phyloP scores from a whole-genome alignment of 2,113 vertebrate species.

The Microtus oregoni region DNA sequence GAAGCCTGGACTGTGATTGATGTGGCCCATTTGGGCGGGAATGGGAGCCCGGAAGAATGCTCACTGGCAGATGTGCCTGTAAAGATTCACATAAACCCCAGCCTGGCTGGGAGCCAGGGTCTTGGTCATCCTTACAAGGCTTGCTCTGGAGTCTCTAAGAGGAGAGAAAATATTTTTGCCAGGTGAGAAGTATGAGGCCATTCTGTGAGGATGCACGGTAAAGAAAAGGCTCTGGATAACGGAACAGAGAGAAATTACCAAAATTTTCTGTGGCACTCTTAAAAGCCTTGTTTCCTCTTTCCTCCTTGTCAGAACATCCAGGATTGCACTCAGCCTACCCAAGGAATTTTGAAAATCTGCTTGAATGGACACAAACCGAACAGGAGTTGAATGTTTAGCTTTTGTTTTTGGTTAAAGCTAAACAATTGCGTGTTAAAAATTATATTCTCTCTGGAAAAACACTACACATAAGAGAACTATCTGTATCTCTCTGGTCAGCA shows the following conservation, averaged over 20 bases:
- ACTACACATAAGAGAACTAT: conserved; percentile 2
- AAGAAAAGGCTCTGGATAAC: not conserved
- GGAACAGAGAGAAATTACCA: not conserved
- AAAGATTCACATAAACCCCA: conserved; percentile 75
- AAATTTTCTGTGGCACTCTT: conserved; percentile 6
- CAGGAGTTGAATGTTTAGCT: conserved; percentile 46
- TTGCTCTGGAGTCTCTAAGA: conserved; percentile 44
- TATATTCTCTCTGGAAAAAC: conserved; percentile 53
- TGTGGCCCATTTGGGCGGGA: conserved; percentile 83
- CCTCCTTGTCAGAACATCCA: not conserved
- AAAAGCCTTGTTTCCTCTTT: not conserved
- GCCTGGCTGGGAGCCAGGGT: conserved; percentile 50
- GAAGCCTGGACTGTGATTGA: conserved; percentile 83
- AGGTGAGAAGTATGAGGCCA: conserved; percentile 29
- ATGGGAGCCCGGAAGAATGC: conserved; percentile 79
- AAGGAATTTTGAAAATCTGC: conserved; percentile 18
- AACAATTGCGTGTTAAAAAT: conserved; percentile 27
- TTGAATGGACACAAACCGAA: not conserved
- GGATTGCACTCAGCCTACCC: not conserved
- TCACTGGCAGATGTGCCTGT: conserved; percentile 80
- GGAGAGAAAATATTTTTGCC: conserved; percentile 1
- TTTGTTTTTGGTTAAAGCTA: conserved; percentile 33
- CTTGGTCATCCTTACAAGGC: conserved; percentile 62
- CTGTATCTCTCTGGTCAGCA: conserved; percentile 36
- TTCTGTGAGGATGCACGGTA: not conserved